Evolutionary conservation across 2,797 vertebrate genomes (phyloP), one percentile per base, ranked within the genome.

Genomic region (Periparus ater): DNA sequence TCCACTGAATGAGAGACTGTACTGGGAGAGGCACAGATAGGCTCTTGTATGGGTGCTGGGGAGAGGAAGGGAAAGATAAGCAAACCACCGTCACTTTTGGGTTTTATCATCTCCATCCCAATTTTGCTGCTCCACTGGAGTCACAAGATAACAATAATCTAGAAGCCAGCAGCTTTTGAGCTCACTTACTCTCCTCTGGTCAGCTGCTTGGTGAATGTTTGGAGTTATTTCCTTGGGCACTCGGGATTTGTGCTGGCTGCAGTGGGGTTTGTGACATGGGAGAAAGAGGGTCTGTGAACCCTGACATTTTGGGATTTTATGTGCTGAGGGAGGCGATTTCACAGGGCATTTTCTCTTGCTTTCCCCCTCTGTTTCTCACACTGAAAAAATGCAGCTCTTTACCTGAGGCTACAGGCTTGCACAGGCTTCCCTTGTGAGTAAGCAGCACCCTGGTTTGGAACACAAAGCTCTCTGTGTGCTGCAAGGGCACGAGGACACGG

Each of bases 401-500:
- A 97, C 93, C 91, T 94, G 85, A 85, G 92, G 83, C 91, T 92
- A 83, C 73, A 85, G 75, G 78, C 83, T 75, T 27, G n/a, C 76
- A 80, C 72, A 96, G 84, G 89, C 87, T 91, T 88, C 78, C 50
- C 89, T 88, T 88, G 71, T 91, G 95, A 93, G 88, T 68, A 83
- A 94, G 89, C 88, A 80, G 84, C 65, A 74, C 89, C 61, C 84
- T 78, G 68, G 61, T 60, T 78, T 77, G 76, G 67, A 92, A 2
- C 44, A 88, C 93, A 94, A 81, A 84, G 89, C 70, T 54, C 75
- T 75, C 86, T 91, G 86, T 93, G 81, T 94, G 78, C 85, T 85
- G 77, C 89, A 76, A 76, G 86, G 79, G 63, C 71, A 82, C 0
- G 1, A 80, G 91, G 87, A 73, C 75, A 17, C 4, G 26, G 61